phyloP scores from a whole-genome alignment of 2,888 invertebrate species.

The Adineta ricciae region DNA sequence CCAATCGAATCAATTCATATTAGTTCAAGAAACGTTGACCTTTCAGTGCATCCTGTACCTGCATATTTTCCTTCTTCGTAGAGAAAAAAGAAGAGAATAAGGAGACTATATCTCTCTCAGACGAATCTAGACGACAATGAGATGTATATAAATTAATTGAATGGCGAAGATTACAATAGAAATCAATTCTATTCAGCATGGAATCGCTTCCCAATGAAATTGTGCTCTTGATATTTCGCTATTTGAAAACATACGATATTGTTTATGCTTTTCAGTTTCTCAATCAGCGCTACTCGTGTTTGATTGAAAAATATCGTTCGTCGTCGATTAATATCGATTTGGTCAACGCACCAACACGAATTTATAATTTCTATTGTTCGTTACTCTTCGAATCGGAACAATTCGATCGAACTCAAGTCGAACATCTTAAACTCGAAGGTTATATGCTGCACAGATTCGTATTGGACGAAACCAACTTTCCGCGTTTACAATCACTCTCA shows the following conservation, averaged over 20 bases:
- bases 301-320: neutral
- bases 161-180: neutral
- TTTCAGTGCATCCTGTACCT: no score
- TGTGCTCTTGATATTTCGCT: neutral
- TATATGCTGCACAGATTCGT: neutral
- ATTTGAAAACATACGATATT: neutral
- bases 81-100: no score
- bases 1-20: no score
- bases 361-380: neutral
- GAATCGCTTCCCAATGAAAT: neutral
- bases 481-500: neutral
- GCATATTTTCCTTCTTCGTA: no score
- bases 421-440: neutral
- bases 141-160: neutral
- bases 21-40: no score
- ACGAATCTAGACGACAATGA: neutral
- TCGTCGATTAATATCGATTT: neutral
- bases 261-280: neutral
- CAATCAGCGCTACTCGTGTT: neutral
- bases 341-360: neutral
- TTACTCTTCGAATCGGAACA: neutral
- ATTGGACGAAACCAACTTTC: neutral
- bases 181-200: neutral
- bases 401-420: neutral
- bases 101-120: neutral